Conservation (phyloP, 2,888 invertebrate species). For the Volucella bombylans region DNA sequence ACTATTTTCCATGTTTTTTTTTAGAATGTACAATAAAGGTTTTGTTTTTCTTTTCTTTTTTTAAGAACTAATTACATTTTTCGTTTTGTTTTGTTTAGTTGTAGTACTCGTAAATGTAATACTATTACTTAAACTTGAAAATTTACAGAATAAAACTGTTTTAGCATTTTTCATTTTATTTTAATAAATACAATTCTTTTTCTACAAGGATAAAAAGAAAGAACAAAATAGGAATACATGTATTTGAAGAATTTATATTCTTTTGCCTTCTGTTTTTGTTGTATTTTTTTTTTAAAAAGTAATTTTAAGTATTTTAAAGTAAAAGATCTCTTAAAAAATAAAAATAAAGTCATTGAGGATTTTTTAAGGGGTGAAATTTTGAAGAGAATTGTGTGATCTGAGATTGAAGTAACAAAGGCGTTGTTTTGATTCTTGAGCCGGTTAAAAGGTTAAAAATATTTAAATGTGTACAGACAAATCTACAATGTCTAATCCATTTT, state of each 20-base stretch:
- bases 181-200: slow-evolving; percentile 49
- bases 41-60: neutral
- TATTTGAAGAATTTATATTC: neutral
- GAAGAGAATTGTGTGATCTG: too few species aligned
- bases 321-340: neutral
- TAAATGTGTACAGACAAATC: too few species aligned
- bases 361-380: neutral
- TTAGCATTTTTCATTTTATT: slow-evolving; percentile 6
- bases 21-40: slow-evolving; percentile 46
- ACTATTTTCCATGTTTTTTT: slow-evolving; percentile 26
- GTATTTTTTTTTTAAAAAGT: slow-evolving; percentile 8
- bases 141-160: slow-evolving; percentile 34
- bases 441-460: too few species aligned
- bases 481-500: too few species aligned
- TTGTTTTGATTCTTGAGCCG: too few species aligned
- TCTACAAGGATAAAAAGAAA: slow-evolving; percentile 43
- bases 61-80: slow-evolving; percentile 39
- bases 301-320: neutral
- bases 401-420: too few species aligned
- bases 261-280: slow-evolving; percentile 1
- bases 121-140: slow-evolving; percentile 32
- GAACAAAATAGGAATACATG: slow-evolving; percentile 39
- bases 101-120: slow-evolving; percentile 15
- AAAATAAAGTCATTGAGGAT: neutral
- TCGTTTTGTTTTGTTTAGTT: neutral